Evolutionary conservation across 2,888 invertebrate species (phyloP).

Genomic region (Orgyia antiqua): DNA sequence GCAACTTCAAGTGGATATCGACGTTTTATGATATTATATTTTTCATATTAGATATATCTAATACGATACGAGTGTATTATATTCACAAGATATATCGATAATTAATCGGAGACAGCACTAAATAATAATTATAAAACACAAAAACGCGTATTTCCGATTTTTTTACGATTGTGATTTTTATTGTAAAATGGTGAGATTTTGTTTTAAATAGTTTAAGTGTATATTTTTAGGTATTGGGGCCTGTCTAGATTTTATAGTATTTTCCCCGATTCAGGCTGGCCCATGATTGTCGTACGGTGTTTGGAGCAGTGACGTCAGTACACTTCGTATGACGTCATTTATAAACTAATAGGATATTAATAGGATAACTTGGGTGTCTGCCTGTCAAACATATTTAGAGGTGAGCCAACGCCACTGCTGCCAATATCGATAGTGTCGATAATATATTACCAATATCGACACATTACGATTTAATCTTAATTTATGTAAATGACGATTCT

Average conservation of each 20-base stretch:
- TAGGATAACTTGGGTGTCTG: too few relatives aligned
- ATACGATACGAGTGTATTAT: constrained; percentile 11
- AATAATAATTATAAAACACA: constrained; percentile 21
- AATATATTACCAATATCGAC: constrained; percentile 27
- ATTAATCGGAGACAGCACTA: constrained; percentile 17
- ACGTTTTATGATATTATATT: background rate
- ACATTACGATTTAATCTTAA: constrained; percentile 24
- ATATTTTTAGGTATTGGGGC: constrained; percentile 34
- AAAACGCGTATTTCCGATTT: constrained; percentile 21
- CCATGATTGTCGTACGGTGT: constrained; percentile 24
- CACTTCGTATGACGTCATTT: background rate
- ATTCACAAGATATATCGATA: constrained; percentile 11
- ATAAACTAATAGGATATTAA: too few relatives aligned
- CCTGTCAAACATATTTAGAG: too few relatives aligned
- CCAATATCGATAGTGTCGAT: constrained; percentile 18
- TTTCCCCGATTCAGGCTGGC: constrained; percentile 36
- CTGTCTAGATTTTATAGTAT: constrained; percentile 36
- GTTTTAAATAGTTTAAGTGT: constrained; percentile 24
- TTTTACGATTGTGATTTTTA: constrained; percentile 25
- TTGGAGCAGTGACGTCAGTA: constrained; percentile 11
- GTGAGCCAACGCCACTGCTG: constrained; percentile 12
- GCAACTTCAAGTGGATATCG: background rate
- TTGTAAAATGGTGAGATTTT: constrained; percentile 34
- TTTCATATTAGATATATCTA: background rate
- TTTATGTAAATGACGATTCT: constrained; percentile 38